Evolutionary conservation across 2,797 vertebrate species (phyloP).

Genomic region (Centroberyx gerrardi): DNA sequence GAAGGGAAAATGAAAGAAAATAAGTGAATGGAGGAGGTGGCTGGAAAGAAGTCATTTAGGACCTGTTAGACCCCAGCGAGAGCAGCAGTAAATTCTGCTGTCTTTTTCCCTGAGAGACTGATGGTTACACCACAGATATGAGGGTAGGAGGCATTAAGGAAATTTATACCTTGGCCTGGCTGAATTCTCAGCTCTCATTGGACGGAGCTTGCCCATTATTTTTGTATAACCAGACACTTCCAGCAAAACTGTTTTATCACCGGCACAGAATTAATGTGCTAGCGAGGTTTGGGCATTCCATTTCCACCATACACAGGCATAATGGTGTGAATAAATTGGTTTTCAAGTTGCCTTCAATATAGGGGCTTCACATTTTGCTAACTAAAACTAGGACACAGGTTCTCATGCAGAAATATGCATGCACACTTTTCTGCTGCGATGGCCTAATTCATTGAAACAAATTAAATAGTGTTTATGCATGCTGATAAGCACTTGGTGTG

Average conservation of each 20-base stretch:
- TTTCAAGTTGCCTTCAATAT: constrained; percentile 1
- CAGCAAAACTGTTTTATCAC: constrained; percentile 30
- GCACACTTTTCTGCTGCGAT: constrained; percentile 11
- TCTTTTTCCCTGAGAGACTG: constrained; percentile 72
- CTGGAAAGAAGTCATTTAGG: constrained; percentile 65
- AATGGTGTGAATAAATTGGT: background rate
- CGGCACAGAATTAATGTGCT: constrained; percentile 1
- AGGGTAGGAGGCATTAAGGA: constrained; percentile 70
- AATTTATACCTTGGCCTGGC: constrained; percentile 46
- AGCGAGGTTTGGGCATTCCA: constrained; percentile 7
- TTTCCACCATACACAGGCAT: background rate
- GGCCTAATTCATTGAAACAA: constrained; percentile 24
- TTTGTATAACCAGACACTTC: constrained; percentile 25
- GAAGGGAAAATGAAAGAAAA: constrained; percentile 22
- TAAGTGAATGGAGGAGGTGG: constrained; percentile 9
- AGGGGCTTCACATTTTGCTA: background rate
- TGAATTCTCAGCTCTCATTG: constrained; percentile 39
- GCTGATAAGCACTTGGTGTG: background rate
- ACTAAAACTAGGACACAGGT: constrained; percentile 41
- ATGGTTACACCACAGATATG: constrained; percentile 68
- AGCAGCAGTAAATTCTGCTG: constrained; percentile 60
- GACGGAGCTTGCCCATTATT: constrained; percentile 22
- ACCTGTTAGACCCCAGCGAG: constrained; percentile 64
- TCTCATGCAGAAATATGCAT: constrained; percentile 20
- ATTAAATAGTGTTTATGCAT: background rate